A percentile compares a stretch with the other conserved stretches of the same genome.
Evolutionary conservation across 1,140 invertebrate genomes (phyloP).

Genomic region (Monomorium pharaonis): DNA sequence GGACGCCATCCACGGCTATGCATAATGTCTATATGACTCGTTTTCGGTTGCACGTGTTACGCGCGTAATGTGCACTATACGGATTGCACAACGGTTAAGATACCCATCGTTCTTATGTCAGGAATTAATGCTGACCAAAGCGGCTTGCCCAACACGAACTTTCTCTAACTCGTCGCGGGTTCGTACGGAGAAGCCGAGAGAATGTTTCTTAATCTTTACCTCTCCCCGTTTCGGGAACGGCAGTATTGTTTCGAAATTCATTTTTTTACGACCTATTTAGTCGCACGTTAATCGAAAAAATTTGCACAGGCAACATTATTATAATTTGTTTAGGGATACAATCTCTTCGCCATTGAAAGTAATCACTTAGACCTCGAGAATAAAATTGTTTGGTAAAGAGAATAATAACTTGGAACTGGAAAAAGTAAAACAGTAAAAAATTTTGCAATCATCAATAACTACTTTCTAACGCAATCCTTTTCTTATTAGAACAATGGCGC

Average conservation of each 20-base stretch:
- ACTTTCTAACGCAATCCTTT: background rate
- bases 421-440: background rate
- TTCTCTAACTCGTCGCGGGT: conserved; percentile 68
- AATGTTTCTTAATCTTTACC: background rate
- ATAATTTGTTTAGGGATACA: background rate
- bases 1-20: background rate
- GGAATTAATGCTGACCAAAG: conserved; percentile 73
- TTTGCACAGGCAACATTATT: background rate
- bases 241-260: background rate
- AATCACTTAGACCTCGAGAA: background rate
- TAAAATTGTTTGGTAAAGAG: background rate
- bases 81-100: conserved; percentile 66
- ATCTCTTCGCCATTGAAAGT: background rate
- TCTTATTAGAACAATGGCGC: background rate
- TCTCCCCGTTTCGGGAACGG: background rate
- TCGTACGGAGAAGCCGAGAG: background rate
- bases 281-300: background rate
- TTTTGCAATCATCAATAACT: background rate
- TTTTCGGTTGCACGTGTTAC: conserved; percentile 42
- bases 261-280: background rate
- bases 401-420: background rate
- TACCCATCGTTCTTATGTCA: conserved; percentile 70
- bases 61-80: conserved; percentile 41
- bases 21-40: background rate
- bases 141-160: conserved; percentile 69